phyloP scores from a whole-genome alignment of 2,113 vertebrate genomes.

The Entelurus aequoreus region DNA sequence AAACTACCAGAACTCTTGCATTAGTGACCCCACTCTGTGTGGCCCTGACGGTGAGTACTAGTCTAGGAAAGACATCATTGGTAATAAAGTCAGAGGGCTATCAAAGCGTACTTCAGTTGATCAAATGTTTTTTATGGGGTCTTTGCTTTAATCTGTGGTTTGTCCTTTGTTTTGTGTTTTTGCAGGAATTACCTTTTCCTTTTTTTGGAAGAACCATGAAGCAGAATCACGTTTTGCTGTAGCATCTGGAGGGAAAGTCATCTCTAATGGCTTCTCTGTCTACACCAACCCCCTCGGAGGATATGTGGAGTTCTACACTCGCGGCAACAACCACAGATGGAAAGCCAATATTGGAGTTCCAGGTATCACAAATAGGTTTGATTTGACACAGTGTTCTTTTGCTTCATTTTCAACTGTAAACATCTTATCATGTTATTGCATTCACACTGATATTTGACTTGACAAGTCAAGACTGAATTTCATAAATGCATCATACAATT shows the following conservation, averaged over 20 bases:
- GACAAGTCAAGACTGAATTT: conserved; percentile 7
- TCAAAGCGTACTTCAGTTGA: neutral
- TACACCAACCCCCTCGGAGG: conserved; percentile 75
- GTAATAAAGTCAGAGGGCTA: neutral
- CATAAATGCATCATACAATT: conserved; percentile 25
- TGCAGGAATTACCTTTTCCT: conserved; percentile 92
- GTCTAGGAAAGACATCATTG: no score
- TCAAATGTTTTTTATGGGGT: conserved; percentile 3
- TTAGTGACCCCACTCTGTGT: conserved; percentile 82
- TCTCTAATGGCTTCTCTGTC: conserved; percentile 89
- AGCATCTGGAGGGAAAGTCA: conserved; percentile 81
- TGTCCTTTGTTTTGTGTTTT: conserved; percentile 5
- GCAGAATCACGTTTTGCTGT: conserved; percentile 63
- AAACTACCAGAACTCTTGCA: conserved; percentile 81
- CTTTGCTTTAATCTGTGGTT: neutral
- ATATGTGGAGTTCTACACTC: conserved; percentile 84
- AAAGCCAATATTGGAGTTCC: conserved; percentile 81
- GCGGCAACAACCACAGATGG: conserved; percentile 81
- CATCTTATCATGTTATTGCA: conserved; percentile 22
- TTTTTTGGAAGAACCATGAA: conserved; percentile 92
- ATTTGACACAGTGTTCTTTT: neutral
- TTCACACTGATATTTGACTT: conserved; percentile 22
- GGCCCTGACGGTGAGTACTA: conserved; percentile 81
- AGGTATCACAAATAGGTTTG: conserved; percentile 66
- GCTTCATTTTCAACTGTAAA: conserved; percentile 24